Conservation (phyloP, 2,888 invertebrate genomes). For the Drosophila helvetica region DNA sequence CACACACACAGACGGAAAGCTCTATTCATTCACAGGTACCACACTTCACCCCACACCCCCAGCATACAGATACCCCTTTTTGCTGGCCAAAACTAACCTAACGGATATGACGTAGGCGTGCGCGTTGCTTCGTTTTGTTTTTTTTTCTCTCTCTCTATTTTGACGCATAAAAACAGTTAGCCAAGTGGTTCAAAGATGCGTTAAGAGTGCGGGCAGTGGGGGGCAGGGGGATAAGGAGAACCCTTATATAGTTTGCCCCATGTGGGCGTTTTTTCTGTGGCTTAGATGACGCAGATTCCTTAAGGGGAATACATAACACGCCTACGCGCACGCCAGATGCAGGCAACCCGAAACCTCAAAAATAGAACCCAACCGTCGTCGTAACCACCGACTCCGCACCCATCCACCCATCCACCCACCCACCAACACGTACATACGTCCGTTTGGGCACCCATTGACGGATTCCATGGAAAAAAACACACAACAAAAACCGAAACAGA, state of each 20-base stretch:
- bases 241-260: conserved; percentile 44
- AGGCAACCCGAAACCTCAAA: conserved; percentile 14
- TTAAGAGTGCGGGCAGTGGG: background rate
- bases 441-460: conserved; percentile 38
- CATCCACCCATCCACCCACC: background rate
- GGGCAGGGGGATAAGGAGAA: background rate
- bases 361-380: background rate
- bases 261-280: conserved; percentile 51
- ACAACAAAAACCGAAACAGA: conserved; percentile 18
- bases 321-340: conserved; percentile 11
- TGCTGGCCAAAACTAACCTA: conserved; percentile 35
- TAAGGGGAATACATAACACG: conserved; percentile 39
- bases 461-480: conserved; percentile 16
- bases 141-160: conserved; percentile 19
- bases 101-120: conserved; percentile 47
- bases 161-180: conserved; percentile 44
- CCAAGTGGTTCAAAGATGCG: conserved; percentile 22
- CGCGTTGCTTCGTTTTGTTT: background rate
- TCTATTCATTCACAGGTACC: conserved; percentile 44
- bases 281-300: conserved; percentile 50
- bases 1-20: conserved; percentile 28
- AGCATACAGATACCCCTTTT: conserved; percentile 18
- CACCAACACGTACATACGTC: conserved; percentile 23
- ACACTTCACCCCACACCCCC: conserved; percentile 29
- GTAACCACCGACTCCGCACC: background rate